Percentiles rank a stretch among this genome's conserved stretches.
Evolutionary conservation across 1,140 invertebrate genomes (phyloP).

Genomic region (Neodiprion lecontei): DNA sequence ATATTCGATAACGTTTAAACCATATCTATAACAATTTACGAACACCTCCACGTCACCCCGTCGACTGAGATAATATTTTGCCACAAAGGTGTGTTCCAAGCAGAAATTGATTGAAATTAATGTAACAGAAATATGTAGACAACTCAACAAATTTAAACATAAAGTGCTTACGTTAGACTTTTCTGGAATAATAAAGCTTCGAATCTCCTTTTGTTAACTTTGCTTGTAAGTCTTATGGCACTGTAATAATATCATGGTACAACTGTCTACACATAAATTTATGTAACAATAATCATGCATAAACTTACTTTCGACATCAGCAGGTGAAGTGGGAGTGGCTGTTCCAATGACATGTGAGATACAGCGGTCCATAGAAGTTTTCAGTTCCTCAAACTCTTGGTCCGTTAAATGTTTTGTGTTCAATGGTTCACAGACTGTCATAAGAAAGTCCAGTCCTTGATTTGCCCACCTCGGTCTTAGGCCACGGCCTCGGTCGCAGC

Average conservation of each 20-base stretch:
- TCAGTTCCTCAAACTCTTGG: slow-evolving; percentile 79
- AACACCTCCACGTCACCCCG: background rate
- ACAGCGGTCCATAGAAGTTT: slow-evolving; percentile 75
- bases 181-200: background rate
- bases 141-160: background rate
- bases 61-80: background rate
- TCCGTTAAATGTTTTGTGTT: slow-evolving; percentile 79
- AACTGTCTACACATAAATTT: too few relatives aligned
- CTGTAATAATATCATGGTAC: too few relatives aligned
- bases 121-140: too few relatives aligned
- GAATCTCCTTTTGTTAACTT: background rate
- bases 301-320: slow-evolving; percentile 36
- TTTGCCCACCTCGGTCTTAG: slow-evolving; percentile 84
- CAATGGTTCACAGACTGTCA: slow-evolving; percentile 80
- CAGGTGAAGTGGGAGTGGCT: slow-evolving; percentile 51
- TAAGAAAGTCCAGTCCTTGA: slow-evolving; percentile 86
- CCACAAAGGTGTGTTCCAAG: too few relatives aligned
- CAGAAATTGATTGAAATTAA: too few relatives aligned
- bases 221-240: too few relatives aligned
- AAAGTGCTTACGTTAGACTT: too few relatives aligned
- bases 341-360: slow-evolving; percentile 82
- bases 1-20: slow-evolving; percentile 11
- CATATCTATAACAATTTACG: background rate
- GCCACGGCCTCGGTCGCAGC: slow-evolving; percentile 84
- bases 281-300: background rate